Percentiles rank a stretch among this genome's conserved stretches.
phyloP scores from a whole-genome alignment of 1,140 invertebrate genomes.

The Drosophila setifemur region DNA sequence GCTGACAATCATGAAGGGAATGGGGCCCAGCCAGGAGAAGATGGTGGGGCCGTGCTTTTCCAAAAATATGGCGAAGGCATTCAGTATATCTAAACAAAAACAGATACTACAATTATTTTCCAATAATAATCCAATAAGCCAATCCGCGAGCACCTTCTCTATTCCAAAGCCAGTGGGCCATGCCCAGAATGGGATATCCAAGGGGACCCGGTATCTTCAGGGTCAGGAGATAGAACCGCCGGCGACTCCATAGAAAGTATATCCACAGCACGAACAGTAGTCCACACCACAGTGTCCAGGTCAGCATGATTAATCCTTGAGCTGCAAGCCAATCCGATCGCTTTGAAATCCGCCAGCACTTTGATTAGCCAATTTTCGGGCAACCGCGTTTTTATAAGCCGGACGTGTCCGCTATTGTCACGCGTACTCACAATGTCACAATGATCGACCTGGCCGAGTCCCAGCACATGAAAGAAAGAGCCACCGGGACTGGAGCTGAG shows the following conservation, averaged over 20 bases:
- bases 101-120: not conserved
- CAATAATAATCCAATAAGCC: too few species aligned
- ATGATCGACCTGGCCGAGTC: too few species aligned
- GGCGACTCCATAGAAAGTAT: constrained; percentile 64
- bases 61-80: constrained; percentile 38
- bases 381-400: constrained; percentile 58
- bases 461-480: too few species aligned
- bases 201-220: constrained; percentile 50
- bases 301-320: constrained; percentile 43
- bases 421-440: constrained; percentile 1
- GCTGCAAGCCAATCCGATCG: constrained; percentile 9
- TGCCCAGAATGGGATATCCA: constrained; percentile 55
- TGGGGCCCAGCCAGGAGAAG: constrained; percentile 71
- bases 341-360: constrained; percentile 23
- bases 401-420: constrained; percentile 51
- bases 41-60: constrained; percentile 55
- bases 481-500: too few species aligned
- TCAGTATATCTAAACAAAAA: constrained; percentile 56
- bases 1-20: constrained; percentile 63
- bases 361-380: constrained; percentile 43
- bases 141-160: constrained; percentile 4
- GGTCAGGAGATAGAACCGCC: constrained; percentile 51
- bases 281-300: constrained; percentile 53
- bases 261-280: constrained; percentile 49
- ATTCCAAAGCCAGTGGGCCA: not conserved